phyloP scores from a whole-genome alignment of 2,888 invertebrate species.

The Xestia xanthographa region DNA sequence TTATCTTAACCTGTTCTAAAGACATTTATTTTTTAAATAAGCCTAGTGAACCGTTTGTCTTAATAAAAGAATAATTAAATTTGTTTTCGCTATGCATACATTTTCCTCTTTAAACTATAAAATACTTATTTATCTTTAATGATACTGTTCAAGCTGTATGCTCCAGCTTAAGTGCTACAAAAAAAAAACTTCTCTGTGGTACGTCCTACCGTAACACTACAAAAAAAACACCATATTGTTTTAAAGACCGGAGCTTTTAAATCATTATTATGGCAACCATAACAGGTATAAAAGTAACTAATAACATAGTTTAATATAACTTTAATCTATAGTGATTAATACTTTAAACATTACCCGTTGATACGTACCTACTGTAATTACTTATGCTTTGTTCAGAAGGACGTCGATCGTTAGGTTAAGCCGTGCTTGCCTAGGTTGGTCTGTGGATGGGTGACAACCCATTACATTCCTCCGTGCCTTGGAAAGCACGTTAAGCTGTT shows the following conservation, averaged over 20 bases:
- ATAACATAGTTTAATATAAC: conserved; percentile 35
- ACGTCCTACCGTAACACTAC: not conserved
- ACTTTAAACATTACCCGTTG: conserved; percentile 32
- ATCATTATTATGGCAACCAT: conserved; percentile 26
- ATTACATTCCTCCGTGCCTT: no score
- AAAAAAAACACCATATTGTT: conserved; percentile 19
- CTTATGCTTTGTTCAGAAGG: conserved; percentile 35
- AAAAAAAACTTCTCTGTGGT: no score
- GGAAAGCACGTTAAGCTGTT: no score
- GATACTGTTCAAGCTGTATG: not conserved
- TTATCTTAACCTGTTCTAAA: not conserved
- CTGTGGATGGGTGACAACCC: no score
- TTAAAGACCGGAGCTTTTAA: conserved; percentile 18
- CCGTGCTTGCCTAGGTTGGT: no score
- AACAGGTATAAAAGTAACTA: conserved; percentile 26
- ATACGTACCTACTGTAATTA: conserved; percentile 37
- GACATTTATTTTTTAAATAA: not conserved
- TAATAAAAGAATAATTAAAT: not conserved
- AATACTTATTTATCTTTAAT: not conserved
- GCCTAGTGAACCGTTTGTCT: not conserved
- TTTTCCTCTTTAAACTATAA: not conserved
- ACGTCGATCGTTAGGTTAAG: no score
- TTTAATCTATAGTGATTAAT: conserved; percentile 45
- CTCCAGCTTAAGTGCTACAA: not conserved
- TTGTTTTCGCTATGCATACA: not conserved